Conservation (phyloP, 2,888 invertebrate species). For the Microctonus aethiopoides region DNA sequence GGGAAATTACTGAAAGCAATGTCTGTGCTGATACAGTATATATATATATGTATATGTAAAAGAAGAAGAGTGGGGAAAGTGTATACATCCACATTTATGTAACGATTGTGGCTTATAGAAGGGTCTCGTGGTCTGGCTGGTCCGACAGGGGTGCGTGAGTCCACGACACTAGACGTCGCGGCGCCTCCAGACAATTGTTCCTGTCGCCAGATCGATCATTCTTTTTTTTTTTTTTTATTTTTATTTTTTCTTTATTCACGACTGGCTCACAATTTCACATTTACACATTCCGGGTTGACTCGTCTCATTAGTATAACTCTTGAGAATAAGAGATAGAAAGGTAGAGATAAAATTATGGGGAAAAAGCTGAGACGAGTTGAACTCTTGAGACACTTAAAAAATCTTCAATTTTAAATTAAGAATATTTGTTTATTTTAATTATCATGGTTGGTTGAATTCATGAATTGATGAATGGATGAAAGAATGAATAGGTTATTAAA, state of each 20-base stretch:
- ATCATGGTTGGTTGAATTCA: too few species aligned
- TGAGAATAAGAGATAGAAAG: conserved; percentile 4
- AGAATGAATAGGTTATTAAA: too few species aligned
- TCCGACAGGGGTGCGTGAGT: conserved; percentile 41
- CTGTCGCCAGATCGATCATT: conserved; percentile 62
- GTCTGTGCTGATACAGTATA: conserved; percentile 5
- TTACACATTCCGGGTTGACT: conserved; percentile 26
- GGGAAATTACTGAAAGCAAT: neutral
- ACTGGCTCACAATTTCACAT: conserved; percentile 58
- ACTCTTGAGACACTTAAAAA: neutral
- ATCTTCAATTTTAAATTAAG: neutral
- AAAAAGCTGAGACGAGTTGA: neutral
- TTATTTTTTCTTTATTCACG: conserved; percentile 51
- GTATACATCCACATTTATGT: neutral
- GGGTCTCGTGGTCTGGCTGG: conserved; percentile 37
- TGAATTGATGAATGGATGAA: too few species aligned
- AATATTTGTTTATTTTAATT: too few species aligned
- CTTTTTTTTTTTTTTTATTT: conserved; percentile 46
- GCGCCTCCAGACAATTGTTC: conserved; percentile 64
- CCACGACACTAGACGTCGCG: conserved; percentile 62
- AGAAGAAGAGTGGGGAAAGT: conserved; percentile 18
- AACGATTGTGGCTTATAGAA: conserved; percentile 30
- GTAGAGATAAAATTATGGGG: neutral
- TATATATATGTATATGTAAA: too few species aligned
- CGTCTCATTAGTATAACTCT: conserved; percentile 33